Conservation (phyloP, 2,888 invertebrate species). For the Melanargia galathea region DNA sequence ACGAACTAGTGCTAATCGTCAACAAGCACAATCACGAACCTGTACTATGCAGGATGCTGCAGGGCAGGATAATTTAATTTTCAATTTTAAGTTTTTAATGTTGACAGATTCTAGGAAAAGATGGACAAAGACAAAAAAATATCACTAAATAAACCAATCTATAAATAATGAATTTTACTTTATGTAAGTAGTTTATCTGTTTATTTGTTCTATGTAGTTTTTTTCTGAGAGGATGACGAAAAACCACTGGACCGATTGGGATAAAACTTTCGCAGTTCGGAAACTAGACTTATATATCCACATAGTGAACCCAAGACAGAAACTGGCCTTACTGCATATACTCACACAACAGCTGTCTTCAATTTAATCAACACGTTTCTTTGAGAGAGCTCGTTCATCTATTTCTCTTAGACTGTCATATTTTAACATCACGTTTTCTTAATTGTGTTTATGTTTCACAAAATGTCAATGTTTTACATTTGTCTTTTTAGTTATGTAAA, state of each 20-base stretch:
- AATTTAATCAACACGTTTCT: neutral
- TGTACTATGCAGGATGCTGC: conserved; percentile 59
- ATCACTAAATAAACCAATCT: no score
- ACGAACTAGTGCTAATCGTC: conserved; percentile 57
- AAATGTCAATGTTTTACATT: no score
- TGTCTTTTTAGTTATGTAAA: no score
- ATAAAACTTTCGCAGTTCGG: neutral
- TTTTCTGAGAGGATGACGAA: neutral
- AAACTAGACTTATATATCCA: neutral
- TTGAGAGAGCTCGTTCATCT: neutral
- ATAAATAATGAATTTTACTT: no score
- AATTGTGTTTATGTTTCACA: neutral
- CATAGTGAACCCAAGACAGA: no score
- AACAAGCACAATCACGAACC: conserved; percentile 66
- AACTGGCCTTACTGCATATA: neutral
- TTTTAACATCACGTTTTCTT: neutral
- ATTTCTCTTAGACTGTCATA: neutral
- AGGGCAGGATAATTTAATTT: conserved; percentile 59
- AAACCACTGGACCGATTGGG: neutral
- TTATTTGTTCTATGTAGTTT: neutral
- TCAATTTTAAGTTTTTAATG: neutral
- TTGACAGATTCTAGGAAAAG: neutral
- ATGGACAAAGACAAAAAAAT: neutral
- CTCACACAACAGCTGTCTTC: no score
- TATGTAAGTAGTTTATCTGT: no score